phyloP scores from a whole-genome alignment of 2,888 invertebrate species.

The Nezara viridula region DNA sequence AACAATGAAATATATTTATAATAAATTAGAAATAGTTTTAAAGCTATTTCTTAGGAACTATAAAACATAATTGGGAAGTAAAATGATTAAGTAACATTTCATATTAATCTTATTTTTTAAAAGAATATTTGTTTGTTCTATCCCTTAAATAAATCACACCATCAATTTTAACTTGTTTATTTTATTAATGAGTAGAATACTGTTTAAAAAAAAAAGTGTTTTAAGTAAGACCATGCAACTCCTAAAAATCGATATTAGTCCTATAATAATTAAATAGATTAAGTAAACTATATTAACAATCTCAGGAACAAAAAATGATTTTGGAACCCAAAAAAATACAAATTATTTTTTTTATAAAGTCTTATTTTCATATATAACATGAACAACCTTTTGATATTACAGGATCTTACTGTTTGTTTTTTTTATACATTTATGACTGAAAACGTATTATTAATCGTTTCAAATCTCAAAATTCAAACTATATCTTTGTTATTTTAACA shows the following conservation, averaged over 20 bases:
- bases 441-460: neutral
- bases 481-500: neutral
- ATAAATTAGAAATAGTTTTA: constrained; percentile 31
- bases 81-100: neutral
- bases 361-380: too few relatives aligned
- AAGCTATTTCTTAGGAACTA: constrained; percentile 34
- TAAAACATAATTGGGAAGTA: neutral
- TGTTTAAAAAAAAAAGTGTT: too few relatives aligned
- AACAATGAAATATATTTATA: neutral
- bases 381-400: neutral
- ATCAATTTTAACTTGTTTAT: neutral
- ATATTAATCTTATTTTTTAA: too few relatives aligned
- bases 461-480: neutral
- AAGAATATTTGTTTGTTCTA: neutral
- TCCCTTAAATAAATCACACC: neutral
- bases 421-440: neutral
- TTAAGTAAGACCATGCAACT: neutral
- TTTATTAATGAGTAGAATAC: neutral
- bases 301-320: too few relatives aligned
- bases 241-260: neutral
- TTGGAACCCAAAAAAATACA: too few relatives aligned
- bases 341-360: too few relatives aligned
- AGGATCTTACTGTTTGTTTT: neutral
- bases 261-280: too few relatives aligned
- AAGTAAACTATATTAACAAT: too few relatives aligned